phyloP scores from a whole-genome alignment of 2,888 invertebrate genomes.

The Erpobdella octoculata region DNA sequence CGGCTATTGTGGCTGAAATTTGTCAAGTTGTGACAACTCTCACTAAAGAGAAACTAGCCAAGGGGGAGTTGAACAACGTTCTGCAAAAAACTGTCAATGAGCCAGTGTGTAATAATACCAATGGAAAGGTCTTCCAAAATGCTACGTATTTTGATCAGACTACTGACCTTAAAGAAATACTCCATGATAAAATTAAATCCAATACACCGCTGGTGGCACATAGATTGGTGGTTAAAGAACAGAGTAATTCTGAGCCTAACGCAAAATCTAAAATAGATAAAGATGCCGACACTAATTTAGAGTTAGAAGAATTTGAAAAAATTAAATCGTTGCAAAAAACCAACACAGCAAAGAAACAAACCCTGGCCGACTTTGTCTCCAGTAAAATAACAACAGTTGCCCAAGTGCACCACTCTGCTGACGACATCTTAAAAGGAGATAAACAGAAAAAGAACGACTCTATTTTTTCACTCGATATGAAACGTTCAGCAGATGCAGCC shows the following conservation, averaged over 20 bases:
- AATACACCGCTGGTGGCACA: neutral
- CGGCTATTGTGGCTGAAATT: constrained; percentile 11
- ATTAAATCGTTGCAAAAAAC: constrained; percentile 7
- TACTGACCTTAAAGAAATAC: neutral
- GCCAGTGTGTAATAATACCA: neutral
- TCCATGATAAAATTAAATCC: neutral
- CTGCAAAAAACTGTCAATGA: neutral
- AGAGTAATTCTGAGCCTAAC: neutral
- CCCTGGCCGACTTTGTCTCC: constrained; percentile 18
- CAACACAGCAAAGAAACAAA: constrained; percentile 13
- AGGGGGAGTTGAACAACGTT: neutral
- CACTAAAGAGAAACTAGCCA: neutral
- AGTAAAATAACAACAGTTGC: constrained; percentile 29
- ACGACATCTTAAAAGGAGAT: neutral
- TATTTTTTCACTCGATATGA: neutral
- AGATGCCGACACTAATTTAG: neutral
- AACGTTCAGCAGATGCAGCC: neutral
- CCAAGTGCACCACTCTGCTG: constrained; percentile 20
- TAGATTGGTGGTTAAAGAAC: neutral
- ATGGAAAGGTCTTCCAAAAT: constrained; percentile 17
- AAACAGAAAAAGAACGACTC: neutral
- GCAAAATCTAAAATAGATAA: neutral
- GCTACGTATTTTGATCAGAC: constrained; percentile 1
- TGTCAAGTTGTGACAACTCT: constrained; percentile 19
- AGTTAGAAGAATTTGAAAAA: constrained; percentile 6